Evolutionary conservation across 2,113 vertebrate species (phyloP), one percentile per base, ranked within the genome.

Genomic region (Beaufortia kweichowensis): DNA sequence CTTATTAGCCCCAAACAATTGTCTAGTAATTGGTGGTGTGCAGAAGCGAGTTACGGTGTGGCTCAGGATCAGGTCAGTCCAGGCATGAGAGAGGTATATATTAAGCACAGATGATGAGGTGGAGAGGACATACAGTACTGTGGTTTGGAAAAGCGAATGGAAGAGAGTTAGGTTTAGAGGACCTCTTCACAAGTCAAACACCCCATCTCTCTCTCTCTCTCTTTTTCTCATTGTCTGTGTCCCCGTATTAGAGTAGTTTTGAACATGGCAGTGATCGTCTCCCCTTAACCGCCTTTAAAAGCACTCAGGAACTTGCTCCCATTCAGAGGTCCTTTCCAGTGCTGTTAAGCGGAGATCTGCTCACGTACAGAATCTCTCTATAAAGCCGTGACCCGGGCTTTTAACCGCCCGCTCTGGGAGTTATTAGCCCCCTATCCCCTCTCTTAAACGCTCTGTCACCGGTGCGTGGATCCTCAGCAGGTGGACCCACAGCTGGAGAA

Each of bases 371-470:
- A 84, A 82, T 87, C 84, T 88, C 85, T 88, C 84, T 86, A 88
- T 87, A 88, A 89, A 90, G 89, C 87, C 85, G 81, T 90, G 90
- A 91, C 89, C 87, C 87, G 83, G 83, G 88, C 86, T 89, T 90
- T 91, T 89, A 91, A 87, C 67, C 61, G 10, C 56, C 77, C 61
- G 55, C 81, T 76, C 77, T 82, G 81, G 73, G 77, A 82, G 81
- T 78, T 79, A 79, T 82, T 82, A 82, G 73, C 72, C 81, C 75
- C 77, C 35, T 33, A 59, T 9, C 14, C 63, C 70, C 70, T 67
- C 70, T 61, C 76, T 77, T 72, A 53, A 78, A 68, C 66, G 41
- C 33, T 61, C 64, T 77, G 75, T 83, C 78, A 74, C 75, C 10
- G 24, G 50, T 75, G 75, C 67, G 6, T 70, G 64, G 65, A 48